A percentile compares a stretch with the other conserved stretches of the same genome.
Evolutionary conservation across 1,140 invertebrate species (phyloP).

Genomic region (Apis dorsata): DNA sequence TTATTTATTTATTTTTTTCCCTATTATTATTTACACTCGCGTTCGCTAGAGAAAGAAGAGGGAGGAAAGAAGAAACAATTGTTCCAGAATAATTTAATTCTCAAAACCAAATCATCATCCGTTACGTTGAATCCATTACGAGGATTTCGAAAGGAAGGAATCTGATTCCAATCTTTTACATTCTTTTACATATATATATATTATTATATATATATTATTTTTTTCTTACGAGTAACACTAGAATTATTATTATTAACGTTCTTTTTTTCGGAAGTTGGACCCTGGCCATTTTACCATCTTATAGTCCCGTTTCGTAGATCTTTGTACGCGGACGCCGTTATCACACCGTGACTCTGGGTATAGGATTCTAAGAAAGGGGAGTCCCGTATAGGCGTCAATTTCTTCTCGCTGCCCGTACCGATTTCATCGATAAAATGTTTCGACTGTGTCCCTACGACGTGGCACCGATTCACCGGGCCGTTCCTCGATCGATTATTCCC

Average conservation of each 20-base stretch:
- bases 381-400: slow-evolving; percentile 4
- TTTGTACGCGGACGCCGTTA: slow-evolving; percentile 73
- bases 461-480: neutral
- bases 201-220: too few species aligned
- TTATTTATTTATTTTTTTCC: neutral
- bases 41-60: too few species aligned
- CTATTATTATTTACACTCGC: too few species aligned
- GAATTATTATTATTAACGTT: neutral
- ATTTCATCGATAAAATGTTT: slow-evolving; percentile 4
- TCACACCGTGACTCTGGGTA: slow-evolving; percentile 71
- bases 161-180: neutral
- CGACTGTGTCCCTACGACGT: neutral
- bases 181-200: slow-evolving; percentile 8
- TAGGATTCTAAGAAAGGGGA: slow-evolving; percentile 59
- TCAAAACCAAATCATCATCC: too few species aligned
- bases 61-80: too few species aligned
- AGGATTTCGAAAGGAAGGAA: too few species aligned
- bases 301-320: slow-evolving; percentile 70
- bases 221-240: too few species aligned
- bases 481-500: neutral
- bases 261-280: slow-evolving; percentile 9
- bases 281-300: slow-evolving; percentile 58
- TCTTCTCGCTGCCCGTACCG: slow-evolving; percentile 14
- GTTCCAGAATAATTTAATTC: too few species aligned
- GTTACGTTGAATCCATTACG: too few species aligned